Evolutionary conservation across 2,888 invertebrate genomes (phyloP).

Genomic region (Noctua janthina): DNA sequence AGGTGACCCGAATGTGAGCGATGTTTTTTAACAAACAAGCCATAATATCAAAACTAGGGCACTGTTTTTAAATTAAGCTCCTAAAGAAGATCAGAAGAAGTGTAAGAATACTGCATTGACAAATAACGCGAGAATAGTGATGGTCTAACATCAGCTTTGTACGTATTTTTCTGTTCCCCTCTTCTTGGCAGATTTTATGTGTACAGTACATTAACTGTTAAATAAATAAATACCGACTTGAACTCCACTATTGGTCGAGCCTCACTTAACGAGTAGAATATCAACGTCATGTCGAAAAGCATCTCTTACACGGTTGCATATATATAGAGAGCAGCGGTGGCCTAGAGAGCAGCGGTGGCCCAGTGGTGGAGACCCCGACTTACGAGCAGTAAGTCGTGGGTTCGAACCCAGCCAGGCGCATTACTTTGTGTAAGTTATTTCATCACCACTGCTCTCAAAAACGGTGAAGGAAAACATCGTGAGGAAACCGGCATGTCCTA

Average conservation of each 20-base stretch:
- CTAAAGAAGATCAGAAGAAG: not conserved
- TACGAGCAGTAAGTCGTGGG: too few relatives aligned
- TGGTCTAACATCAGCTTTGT: not conserved
- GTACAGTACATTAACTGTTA: not conserved
- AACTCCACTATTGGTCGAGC: not conserved
- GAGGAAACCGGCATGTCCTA: too few relatives aligned
- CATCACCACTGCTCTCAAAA: too few relatives aligned
- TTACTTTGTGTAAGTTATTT: too few relatives aligned
- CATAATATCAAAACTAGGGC: not conserved
- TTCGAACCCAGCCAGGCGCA: too few relatives aligned
- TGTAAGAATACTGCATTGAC: not conserved
- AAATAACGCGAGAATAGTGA: not conserved
- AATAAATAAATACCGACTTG: not conserved
- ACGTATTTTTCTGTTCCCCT: not conserved
- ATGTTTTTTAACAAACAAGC: not conserved
- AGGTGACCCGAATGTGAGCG: not conserved
- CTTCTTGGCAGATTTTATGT: not conserved
- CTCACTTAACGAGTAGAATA: not conserved
- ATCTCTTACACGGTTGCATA: not conserved
- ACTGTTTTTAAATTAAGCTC: not conserved
- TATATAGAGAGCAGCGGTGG: too few relatives aligned
- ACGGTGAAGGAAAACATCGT: too few relatives aligned
- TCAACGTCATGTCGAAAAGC: not conserved
- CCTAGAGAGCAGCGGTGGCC: too few relatives aligned
- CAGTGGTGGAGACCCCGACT: too few relatives aligned